Conservation (phyloP, 2,113 vertebrate species). For the Paramisgurnus dabryanus region DNA sequence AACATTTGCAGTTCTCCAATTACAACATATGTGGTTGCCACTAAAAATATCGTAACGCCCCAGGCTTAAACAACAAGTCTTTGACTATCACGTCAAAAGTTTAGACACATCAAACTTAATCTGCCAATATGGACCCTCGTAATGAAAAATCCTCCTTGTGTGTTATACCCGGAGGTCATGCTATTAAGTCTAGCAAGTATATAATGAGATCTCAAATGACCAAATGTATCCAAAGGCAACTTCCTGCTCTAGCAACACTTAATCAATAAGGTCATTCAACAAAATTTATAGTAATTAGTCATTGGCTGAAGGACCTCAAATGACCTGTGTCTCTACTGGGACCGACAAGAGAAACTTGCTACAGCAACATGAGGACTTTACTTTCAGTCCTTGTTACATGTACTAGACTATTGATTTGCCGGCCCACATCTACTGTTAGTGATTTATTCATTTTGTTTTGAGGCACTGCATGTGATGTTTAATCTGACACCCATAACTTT, state of each 20-base stretch:
- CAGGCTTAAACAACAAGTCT: not conserved
- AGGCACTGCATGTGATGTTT: not conserved
- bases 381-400: not conserved
- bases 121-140: conserved; percentile 18
- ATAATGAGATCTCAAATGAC: conserved; percentile 44
- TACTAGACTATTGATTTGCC: not conserved
- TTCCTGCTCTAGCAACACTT: conserved; percentile 26
- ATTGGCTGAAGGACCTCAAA: conserved; percentile 24
- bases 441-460: not conserved
- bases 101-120: conserved; percentile 33
- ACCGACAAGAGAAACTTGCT: conserved; percentile 7
- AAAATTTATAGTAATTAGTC: conserved; percentile 33
- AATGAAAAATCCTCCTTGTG: not conserved
- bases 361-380: conserved; percentile 1
- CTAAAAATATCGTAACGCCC: conserved; percentile 13
- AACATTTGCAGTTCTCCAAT: not conserved
- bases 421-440: not conserved
- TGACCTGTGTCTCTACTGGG: conserved; percentile 3
- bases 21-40: conserved; percentile 18
- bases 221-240: conserved; percentile 12
- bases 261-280: conserved; percentile 42
- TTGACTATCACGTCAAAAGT: conserved; percentile 16
- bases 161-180: conserved; percentile 10
- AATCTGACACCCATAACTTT: not conserved
- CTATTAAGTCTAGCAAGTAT: conserved; percentile 30